Base-by-base conservation (phyloP, 2,797 vertebrate genomes). In the Astyanax mexicanus region DNA sequence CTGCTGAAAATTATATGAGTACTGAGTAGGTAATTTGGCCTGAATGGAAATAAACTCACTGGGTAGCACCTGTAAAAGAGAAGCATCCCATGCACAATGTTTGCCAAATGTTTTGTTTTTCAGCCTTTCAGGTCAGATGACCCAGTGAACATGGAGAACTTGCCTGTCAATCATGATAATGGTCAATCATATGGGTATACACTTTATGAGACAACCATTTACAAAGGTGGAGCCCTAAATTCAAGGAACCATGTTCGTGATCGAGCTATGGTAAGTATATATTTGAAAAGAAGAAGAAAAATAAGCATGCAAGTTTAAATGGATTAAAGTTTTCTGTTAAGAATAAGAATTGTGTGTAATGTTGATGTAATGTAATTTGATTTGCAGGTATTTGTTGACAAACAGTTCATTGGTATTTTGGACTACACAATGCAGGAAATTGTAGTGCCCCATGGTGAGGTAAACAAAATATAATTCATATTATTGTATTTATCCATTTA, bases 161-260 rank as follows among this genome's bases (percentile, higher is more conserved):
- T 98, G 47, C 94, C 89, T 0, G 86, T 95, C 4, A 96, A 96
- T 5, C 87, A 92, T 6, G 93, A 91, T 74, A 93, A 88, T 0
- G 96, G 97, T 54, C 97, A 98, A 89, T 92, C 95, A 0, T 94
- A 94, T 0, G 97, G 96, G 0, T 98, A 98, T 23, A 94, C 93
- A 0, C 91, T 98, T 47, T 98, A 98, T 0, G 96, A 98, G 90
- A 95, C 95, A 3, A 89, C 89, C 61, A 93, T 98, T 51, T 87
- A 83, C 58, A 88, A 90, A 0, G 94, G 96, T n/a, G 97, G 96
- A 0, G 47, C 84, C 1, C 92, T 98, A 40, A 86, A 90, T 77
- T 93, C 93, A 0, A 88, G 78, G 52, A 94, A 95, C 69, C 90
- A 93, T 0, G 83, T 97, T 81, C 92, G 92, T 54, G 97, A 98